Evolutionary conservation across 2,888 invertebrate genomes (phyloP), one percentile per base, ranked within the genome.

Genomic region (Octodonta nipae): DNA sequence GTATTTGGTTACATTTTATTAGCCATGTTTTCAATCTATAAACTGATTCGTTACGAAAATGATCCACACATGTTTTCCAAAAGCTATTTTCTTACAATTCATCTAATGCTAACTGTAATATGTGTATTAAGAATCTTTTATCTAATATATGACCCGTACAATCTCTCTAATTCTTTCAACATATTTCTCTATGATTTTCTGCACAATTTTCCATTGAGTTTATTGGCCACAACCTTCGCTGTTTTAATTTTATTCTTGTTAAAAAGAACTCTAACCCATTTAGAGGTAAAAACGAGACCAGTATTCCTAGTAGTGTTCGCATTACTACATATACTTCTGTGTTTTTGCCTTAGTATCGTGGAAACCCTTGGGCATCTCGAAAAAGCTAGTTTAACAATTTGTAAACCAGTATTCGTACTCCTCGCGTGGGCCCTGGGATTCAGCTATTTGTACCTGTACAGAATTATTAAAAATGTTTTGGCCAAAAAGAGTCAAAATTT

Each of bases 111-210:
- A 33, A 82, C 88, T 6, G 68, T 79, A 7, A 78, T 89, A 26
- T 87, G 91, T 54, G 71, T 79, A 11, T 66, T 85, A 52, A 71
- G 87, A 30, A 84, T 87, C 47, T 80, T 86, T 48, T 89, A 87
- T 55, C 70, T 92, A 46, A 82, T 88, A 47, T 84, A 88, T 55
- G 92, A 92, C 62, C 86, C 88, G 0, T 92, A 92, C 56, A 91
- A 91, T 54, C 75, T 84, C n/a, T 77, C 78, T 38, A 73, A 73
- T 38, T 82, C 81, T 1, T 71, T 89, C 54, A 84, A 83, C 36
- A 63, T 73, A 28, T 79, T 81, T 37, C 65, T 87, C 16, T 84
- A 87, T 32, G 81, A 85, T 52, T 75, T 89, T 30, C 63, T 91
- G 22, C 73, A 87, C 40, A 84, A 86, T 54, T 72, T 87, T 34